Percentiles rank a stretch among this genome's conserved stretches.
Evolutionary conservation across 2,888 invertebrate species (phyloP).

Genomic region (Leucozona laternaria): DNA sequence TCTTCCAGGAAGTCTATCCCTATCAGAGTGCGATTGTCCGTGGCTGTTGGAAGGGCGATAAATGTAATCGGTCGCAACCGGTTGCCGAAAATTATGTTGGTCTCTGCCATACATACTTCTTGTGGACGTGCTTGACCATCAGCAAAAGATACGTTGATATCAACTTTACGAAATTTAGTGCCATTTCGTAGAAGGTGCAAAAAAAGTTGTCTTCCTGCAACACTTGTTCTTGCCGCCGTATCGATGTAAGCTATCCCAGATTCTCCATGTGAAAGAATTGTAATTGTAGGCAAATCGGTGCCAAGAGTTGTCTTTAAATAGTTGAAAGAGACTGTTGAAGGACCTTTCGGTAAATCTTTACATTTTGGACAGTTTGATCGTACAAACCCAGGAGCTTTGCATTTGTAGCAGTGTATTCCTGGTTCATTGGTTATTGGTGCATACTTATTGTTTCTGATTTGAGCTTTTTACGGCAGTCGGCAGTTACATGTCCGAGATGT

Average conservation of each 20-base stretch:
- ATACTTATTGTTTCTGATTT: not conserved
- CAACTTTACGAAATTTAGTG: slow-evolving; percentile 45
- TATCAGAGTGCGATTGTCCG: slow-evolving; percentile 26
- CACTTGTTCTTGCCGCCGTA: slow-evolving; percentile 42
- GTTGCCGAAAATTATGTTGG: slow-evolving; percentile 29
- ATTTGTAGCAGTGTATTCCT: slow-evolving; percentile 38
- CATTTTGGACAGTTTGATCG: slow-evolving; percentile 36
- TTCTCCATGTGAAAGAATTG: slow-evolving; percentile 21
- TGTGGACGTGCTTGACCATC: slow-evolving; percentile 42
- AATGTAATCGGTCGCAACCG: slow-evolving; percentile 35
- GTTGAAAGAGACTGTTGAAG: slow-evolving; percentile 27
- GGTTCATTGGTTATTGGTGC: not conserved
- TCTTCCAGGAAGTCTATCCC: slow-evolving; percentile 54
- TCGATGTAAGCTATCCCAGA: slow-evolving; percentile 40
- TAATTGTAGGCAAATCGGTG: slow-evolving; percentile 24
- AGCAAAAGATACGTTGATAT: slow-evolving; percentile 53
- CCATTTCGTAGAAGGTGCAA: slow-evolving; percentile 15
- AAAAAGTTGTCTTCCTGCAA: slow-evolving; percentile 40
- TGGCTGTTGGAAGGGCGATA: slow-evolving; percentile 31
- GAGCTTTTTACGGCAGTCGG: not conserved
- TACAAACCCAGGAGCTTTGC: slow-evolving; percentile 35
- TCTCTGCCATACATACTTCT: slow-evolving; percentile 14
- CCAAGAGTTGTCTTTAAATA: slow-evolving; percentile 14
- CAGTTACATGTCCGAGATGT: not conserved
- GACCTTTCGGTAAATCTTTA: slow-evolving; percentile 32